These are phyloP conservation scores for Andrena bicolor DNA, from an alignment of 2,888 invertebrate species.

Conservation along the genomic window DNA sequence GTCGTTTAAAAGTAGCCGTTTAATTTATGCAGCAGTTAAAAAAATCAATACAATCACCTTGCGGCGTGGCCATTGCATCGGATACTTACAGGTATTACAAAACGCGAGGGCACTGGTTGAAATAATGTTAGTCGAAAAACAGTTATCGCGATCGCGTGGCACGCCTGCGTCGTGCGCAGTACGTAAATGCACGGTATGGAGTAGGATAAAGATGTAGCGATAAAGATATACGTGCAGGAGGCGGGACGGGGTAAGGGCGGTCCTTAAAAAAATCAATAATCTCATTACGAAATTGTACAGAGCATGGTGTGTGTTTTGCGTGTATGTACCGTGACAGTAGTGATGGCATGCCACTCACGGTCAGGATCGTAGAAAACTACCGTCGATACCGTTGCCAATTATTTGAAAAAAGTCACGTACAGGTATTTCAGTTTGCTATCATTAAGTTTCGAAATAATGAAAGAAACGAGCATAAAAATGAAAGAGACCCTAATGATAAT, in stretches of 20 bases:
- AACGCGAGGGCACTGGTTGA: constrained; percentile 33
- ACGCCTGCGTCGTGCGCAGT: constrained; percentile 58
- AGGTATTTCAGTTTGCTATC: background rate
- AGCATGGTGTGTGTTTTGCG: constrained; percentile 24
- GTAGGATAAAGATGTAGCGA: constrained; percentile 40
- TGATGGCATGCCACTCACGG: constrained; percentile 34
- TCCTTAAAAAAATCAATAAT: constrained; percentile 69
- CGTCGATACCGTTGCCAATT: background rate
- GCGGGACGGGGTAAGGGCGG: constrained; percentile 19
- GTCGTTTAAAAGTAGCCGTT: constrained; percentile 2
- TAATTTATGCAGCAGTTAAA: constrained; percentile 40
- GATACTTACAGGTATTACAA: constrained; percentile 47
- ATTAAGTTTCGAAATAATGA: background rate
- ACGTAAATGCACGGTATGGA: constrained; percentile 31
- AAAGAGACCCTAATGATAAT: background rate
- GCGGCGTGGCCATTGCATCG: constrained; percentile 17
- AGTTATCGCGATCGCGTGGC: constrained; percentile 28
- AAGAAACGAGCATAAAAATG: background rate
- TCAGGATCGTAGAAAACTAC: constrained; percentile 25
- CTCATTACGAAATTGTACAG: constrained; percentile 66
- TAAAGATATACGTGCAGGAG: constrained; percentile 24
- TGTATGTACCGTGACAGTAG: constrained; percentile 27
- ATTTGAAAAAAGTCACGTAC: background rate
- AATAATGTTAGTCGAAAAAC: constrained; percentile 53
- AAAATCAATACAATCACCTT: constrained; percentile 57